Percentiles rank a stretch among this genome's conserved stretches.
Evolutionary conservation across 2,888 invertebrate species (phyloP).

Genomic region (Chrysina gloriosa): DNA sequence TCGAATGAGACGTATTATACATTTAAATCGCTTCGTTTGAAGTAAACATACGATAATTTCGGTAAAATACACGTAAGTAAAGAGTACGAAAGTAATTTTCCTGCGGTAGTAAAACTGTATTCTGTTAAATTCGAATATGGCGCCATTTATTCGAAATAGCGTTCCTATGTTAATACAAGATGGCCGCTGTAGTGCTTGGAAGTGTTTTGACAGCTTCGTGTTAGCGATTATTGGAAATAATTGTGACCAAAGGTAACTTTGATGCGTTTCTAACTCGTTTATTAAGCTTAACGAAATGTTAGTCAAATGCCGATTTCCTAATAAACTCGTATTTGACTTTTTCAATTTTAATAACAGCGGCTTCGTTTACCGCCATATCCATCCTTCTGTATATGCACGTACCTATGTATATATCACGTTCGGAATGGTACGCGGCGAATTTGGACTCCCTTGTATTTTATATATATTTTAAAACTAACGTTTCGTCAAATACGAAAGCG

Average conservation of each 20-base stretch:
- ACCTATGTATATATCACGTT: constrained; percentile 19
- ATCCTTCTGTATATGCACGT: constrained; percentile 39
- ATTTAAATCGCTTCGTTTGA: too few relatives aligned
- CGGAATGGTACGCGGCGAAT: constrained; percentile 21
- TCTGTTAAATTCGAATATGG: constrained; percentile 27
- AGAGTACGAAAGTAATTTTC: constrained; percentile 4
- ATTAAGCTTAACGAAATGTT: background rate
- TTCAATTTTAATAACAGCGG: constrained; percentile 42
- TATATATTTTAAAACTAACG: constrained; percentile 10
- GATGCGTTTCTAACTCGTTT: background rate
- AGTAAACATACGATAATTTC: too few relatives aligned
- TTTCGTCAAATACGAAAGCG: background rate
- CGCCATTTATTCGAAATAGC: constrained; percentile 37
- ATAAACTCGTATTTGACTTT: constrained; percentile 9
- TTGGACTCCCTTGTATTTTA: constrained; percentile 35
- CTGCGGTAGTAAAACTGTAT: constrained; percentile 43
- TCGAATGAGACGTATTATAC: too few relatives aligned
- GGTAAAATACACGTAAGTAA: too few relatives aligned
- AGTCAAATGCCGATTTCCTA: background rate
- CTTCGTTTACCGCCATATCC: constrained; percentile 50
- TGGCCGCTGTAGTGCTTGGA: constrained; percentile 48
- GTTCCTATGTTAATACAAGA: constrained; percentile 46
- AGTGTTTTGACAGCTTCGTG: constrained; percentile 49
- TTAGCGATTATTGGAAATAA: constrained; percentile 42
- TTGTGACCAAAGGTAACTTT: constrained; percentile 37